Base-by-base conservation (phyloP, 2,113 vertebrate genomes). In the Gobiocypris rarus region DNA sequence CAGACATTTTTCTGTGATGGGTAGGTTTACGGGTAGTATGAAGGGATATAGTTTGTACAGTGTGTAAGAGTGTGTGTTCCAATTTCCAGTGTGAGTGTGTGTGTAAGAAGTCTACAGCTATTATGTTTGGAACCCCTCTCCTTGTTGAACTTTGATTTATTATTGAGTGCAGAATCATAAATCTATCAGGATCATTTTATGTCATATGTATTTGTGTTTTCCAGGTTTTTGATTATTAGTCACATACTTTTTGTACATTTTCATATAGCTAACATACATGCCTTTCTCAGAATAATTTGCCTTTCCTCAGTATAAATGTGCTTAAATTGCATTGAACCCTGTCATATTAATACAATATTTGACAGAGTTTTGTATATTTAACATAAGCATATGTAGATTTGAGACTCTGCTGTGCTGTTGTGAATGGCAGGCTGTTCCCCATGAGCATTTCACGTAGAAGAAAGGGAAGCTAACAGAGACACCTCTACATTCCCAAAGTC, bases 321-420 rank as follows among this genome's bases (percentile, higher is more conserved):
- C 71, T 74, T 65, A 78, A 31, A 77, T 83, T 83, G 76, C 81
- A 85, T 84, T 84, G 85, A 67, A 83, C 31, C 19, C 54, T 78
- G 73, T 87, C 63, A 88, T 28, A 81, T 85, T 82, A 84, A 75
- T 81, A 61, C 69, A 82, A 81, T 65, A 61, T 85, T 81, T 85
- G 77, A 85, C 79, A 70, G 80, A 78, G 73, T 76, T 79, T 56
- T 85, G 85, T 77, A 58, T 87, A 59, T 82, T 79, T 86, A 86
- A 78, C 74, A 63, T 22, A 77, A 45, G 70, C 77, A 76, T 41
- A 11, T 77, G 80, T 69, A 81, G 48, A 56, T 70, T 45, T 50
- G 4, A 41, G 78, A 41, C 83, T 48, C 7, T 5, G 14, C 79
- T 61, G 61, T 86, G 41, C 41, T n/a, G n/a, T n/a, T 85, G 71